phyloP scores from a whole-genome alignment of 1,140 invertebrate species.

The Zelostemma sp. region DNA sequence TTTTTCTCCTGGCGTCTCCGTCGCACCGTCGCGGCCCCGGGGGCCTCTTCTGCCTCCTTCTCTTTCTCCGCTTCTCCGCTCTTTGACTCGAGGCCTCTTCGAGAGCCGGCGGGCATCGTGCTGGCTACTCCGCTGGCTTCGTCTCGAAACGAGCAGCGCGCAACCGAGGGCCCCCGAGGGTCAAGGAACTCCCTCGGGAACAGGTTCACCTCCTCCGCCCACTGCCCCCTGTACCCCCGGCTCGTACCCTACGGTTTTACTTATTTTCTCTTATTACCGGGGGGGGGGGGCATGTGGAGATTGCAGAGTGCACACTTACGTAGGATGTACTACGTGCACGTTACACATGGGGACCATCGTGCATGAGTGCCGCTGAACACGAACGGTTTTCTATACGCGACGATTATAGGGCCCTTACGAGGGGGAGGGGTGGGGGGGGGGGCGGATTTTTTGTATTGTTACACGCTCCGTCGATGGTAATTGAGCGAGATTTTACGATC shows the following conservation, averaged over 20 bases:
- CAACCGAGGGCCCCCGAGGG: slow-evolving; percentile 55
- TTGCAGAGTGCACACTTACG: slow-evolving; percentile 36
- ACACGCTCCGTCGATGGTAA: too few relatives aligned
- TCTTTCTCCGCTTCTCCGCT: slow-evolving; percentile 28
- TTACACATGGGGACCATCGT: slow-evolving; percentile 26
- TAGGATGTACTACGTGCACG: slow-evolving; percentile 18
- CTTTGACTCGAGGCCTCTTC: slow-evolving; percentile 22
- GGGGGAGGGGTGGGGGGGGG: neutral
- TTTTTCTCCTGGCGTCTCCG: slow-evolving; percentile 30
- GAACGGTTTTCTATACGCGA: slow-evolving; percentile 12
- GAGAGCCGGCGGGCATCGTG: slow-evolving; percentile 61
- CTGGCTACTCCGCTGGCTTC: slow-evolving; percentile 60
- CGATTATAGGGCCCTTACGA: neutral
- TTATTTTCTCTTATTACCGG: slow-evolving; percentile 66
- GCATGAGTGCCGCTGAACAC: slow-evolving; percentile 11
- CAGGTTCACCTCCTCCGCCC: slow-evolving; percentile 67
- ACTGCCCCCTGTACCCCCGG: slow-evolving; percentile 59
- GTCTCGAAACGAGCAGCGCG: slow-evolving; percentile 47
- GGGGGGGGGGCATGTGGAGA: slow-evolving; percentile 53
- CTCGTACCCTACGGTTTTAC: slow-evolving; percentile 59
- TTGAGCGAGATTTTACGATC: too few relatives aligned
- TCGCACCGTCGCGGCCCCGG: slow-evolving; percentile 16
- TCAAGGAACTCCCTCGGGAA: slow-evolving; percentile 71
- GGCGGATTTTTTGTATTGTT: neutral
- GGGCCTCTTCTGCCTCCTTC: too few relatives aligned